These are phyloP conservation scores for Elephas maximus DNA, from an alignment of 2,113 vertebrate species.

Conservation along the genomic window DNA sequence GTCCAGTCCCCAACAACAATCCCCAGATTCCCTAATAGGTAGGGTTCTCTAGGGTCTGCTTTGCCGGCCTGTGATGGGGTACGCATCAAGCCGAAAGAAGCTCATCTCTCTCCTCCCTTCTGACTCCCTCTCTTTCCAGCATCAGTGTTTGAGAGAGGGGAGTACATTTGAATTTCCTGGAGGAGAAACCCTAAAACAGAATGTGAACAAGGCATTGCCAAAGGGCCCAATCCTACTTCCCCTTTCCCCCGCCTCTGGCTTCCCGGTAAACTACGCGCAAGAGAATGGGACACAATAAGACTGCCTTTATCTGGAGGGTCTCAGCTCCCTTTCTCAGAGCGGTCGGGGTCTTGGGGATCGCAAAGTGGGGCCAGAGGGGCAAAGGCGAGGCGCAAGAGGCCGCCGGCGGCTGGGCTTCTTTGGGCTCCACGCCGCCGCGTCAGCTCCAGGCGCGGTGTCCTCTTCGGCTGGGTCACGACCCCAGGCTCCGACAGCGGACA, in stretches of 20 bases:
- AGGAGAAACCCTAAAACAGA: not conserved
- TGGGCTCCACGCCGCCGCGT: not conserved
- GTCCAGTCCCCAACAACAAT: not conserved
- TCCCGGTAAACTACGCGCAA: not conserved
- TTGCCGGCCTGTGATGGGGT: not conserved
- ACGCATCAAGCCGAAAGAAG: not conserved
- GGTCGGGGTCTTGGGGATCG: not conserved
- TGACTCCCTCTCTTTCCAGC: not conserved
- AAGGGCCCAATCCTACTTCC: not conserved
- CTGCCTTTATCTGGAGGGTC: not conserved
- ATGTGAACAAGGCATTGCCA: not conserved
- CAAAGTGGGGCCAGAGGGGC: not conserved
- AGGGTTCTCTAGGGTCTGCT: not conserved
- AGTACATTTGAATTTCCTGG: slow-evolving; percentile 42
- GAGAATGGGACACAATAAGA: not conserved
- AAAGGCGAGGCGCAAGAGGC: not conserved
- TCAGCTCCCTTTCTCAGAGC: not conserved
- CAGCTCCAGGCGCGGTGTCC: slow-evolving; percentile 69
- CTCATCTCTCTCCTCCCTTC: not conserved
- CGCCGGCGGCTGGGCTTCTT: not conserved
- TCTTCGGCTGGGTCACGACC: slow-evolving; percentile 87
- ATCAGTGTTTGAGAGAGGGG: not conserved
- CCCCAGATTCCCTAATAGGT: not conserved
- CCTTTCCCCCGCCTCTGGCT: not conserved
- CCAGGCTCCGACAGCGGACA: slow-evolving; percentile 76